These are phyloP conservation scores for Drosophila kanapiae DNA, from an alignment of 1,140 invertebrate genomes.

Conservation along the genomic window DNA sequence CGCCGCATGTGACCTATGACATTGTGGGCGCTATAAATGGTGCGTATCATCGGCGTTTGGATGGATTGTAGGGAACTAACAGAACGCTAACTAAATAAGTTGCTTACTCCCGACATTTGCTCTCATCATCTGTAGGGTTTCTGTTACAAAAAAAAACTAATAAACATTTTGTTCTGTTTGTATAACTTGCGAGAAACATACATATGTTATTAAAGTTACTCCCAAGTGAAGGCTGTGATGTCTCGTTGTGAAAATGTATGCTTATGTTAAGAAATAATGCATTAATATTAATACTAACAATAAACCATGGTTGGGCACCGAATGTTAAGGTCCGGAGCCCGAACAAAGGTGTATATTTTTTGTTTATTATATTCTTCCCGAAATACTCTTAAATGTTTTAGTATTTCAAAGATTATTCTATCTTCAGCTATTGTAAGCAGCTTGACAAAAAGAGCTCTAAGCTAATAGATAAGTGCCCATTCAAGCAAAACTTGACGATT, in stretches of 20 bases:
- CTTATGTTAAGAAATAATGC: too few species aligned
- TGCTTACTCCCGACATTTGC: neutral
- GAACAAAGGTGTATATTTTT: neutral
- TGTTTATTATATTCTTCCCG: neutral
- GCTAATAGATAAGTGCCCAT: neutral
- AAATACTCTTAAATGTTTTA: neutral
- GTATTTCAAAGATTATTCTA: neutral
- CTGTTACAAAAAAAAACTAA: neutral
- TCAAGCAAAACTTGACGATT: neutral
- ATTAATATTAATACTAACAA: conserved; percentile 5
- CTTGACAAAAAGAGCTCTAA: neutral
- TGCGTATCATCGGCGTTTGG: conserved; percentile 26
- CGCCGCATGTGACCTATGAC: conserved; percentile 93
- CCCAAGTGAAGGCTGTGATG: neutral
- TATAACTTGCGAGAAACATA: neutral
- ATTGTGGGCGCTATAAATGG: conserved; percentile 94
- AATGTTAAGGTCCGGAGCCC: too few species aligned
- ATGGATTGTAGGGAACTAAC: conserved; percentile 4
- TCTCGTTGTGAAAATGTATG: neutral
- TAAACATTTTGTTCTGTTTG: neutral
- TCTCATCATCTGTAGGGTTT: neutral
- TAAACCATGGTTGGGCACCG: neutral
- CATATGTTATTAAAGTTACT: neutral
- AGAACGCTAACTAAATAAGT: neutral
- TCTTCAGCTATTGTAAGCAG: too few species aligned